Evolutionary conservation across 1,140 invertebrate species (phyloP).

Genomic region (Chironomus striatipennis): DNA sequence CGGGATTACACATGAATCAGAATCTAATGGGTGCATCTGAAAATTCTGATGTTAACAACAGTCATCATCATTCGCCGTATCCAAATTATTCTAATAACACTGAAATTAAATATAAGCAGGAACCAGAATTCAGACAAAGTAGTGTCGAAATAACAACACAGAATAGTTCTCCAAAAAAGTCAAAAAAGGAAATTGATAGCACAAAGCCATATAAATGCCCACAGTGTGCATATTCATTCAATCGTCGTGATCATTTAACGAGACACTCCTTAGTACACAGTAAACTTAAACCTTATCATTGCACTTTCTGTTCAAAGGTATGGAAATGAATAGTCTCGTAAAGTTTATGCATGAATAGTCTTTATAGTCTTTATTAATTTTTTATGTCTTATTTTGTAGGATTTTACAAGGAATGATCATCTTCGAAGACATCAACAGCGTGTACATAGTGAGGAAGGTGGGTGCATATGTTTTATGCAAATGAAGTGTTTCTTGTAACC

Average conservation of each 20-base stretch:
- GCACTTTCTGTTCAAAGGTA: neutral
- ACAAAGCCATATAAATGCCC: neutral
- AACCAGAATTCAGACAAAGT: neutral
- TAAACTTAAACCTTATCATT: slow-evolving; percentile 10
- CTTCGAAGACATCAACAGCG: slow-evolving; percentile 1
- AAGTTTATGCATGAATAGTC: neutral
- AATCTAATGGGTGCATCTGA: neutral
- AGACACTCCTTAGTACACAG: neutral
- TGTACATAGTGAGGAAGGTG: neutral
- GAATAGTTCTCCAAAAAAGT: neutral
- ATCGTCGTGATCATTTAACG: neutral
- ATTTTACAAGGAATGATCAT: slow-evolving; percentile 10
- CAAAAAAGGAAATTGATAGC: slow-evolving; percentile 12
- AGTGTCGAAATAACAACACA: neutral
- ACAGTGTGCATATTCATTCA: neutral
- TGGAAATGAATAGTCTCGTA: neutral
- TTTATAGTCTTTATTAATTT: neutral
- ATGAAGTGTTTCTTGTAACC: too few relatives aligned
- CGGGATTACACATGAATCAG: neutral
- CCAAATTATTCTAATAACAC: neutral
- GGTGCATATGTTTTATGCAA: neutral
- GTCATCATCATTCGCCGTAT: neutral
- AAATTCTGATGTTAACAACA: neutral
- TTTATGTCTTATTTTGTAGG: neutral
- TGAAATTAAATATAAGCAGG: neutral